Evolutionary conservation across 2,797 vertebrate genomes (phyloP).

Genomic region (Kryptolebias ocellatus): DNA sequence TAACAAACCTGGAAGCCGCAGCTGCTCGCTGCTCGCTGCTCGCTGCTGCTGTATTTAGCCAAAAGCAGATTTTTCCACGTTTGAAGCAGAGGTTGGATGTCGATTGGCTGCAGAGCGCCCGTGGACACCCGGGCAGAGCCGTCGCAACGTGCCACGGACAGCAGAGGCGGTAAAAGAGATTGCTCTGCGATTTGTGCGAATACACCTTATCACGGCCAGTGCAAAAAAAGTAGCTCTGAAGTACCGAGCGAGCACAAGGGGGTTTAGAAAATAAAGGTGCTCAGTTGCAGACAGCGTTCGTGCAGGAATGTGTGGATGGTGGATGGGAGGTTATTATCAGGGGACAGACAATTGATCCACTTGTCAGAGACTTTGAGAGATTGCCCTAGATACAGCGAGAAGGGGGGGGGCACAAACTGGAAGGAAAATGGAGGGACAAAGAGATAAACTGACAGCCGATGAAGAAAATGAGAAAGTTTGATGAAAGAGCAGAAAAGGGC

Average conservation of each 20-base stretch:
- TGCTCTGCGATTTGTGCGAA: constrained; percentile 12
- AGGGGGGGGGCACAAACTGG: constrained; percentile 27
- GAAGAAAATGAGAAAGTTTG: constrained; percentile 47
- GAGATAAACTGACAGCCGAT: constrained; percentile 52
- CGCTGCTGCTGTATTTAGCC: constrained; percentile 9
- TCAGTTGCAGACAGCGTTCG: constrained; percentile 25
- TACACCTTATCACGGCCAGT: constrained; percentile 61
- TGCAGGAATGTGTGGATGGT: constrained; percentile 57
- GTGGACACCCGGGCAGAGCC: background rate
- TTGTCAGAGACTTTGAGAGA: constrained; percentile 68
- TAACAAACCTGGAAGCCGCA: constrained; percentile 10
- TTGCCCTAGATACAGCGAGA: constrained; percentile 65
- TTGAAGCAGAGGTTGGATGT: background rate
- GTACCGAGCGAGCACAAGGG: constrained; percentile 70
- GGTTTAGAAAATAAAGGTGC: constrained; percentile 50
- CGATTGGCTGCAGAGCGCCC: background rate
- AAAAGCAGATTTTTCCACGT: constrained; percentile 8
- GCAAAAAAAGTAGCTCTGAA: constrained; percentile 73
- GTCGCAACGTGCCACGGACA: background rate
- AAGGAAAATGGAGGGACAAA: constrained; percentile 17
- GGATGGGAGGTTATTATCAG: constrained; percentile 64
- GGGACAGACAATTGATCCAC: constrained; percentile 71
- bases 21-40: background rate
- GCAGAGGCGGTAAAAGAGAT: background rate
- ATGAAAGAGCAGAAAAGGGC: constrained; percentile 39